Percentiles rank a stretch among this genome's conserved stretches.
Conservation (phyloP, 2,113 vertebrate species). For the Engystomops pustulosus region DNA sequence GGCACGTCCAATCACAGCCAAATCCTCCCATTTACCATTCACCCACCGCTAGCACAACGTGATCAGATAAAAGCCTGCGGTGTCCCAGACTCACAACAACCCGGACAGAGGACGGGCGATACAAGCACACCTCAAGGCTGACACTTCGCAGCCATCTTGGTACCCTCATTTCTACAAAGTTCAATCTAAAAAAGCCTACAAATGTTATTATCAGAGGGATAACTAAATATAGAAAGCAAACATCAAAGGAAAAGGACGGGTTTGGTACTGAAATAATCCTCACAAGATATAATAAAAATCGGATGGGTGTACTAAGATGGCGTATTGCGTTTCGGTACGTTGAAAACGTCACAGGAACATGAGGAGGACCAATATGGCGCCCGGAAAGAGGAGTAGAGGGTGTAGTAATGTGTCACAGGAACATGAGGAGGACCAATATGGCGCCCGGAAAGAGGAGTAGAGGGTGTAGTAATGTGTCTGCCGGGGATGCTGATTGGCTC, state of each 20-base stretch:
- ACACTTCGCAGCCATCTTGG: constrained; percentile 31
- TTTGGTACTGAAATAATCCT: neutral
- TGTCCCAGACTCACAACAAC: neutral
- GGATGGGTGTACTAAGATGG: constrained; percentile 26
- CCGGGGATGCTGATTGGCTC: constrained; percentile 15
- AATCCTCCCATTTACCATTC: neutral
- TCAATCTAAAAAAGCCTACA: no score
- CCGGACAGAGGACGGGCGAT: neutral
- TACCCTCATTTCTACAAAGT: no score
- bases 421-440: constrained; percentile 21
- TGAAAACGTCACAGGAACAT: neutral
- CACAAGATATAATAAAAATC: neutral
- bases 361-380: neutral
- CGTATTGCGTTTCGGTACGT: neutral
- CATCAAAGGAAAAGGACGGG: no score
- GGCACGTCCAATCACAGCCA: neutral
- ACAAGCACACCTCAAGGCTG: neutral
- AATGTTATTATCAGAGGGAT: neutral
- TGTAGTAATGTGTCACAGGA: constrained; percentile 33
- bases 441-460: neutral
- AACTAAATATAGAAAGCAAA: no score
- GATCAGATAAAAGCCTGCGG: neutral
- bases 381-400: neutral
- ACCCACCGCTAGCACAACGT: neutral
- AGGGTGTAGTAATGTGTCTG: constrained; percentile 27